Evolutionary conservation across 2,888 invertebrate species (phyloP), one percentile per base, ranked within the genome.

Genomic region (Trichopria drosophilae): DNA sequence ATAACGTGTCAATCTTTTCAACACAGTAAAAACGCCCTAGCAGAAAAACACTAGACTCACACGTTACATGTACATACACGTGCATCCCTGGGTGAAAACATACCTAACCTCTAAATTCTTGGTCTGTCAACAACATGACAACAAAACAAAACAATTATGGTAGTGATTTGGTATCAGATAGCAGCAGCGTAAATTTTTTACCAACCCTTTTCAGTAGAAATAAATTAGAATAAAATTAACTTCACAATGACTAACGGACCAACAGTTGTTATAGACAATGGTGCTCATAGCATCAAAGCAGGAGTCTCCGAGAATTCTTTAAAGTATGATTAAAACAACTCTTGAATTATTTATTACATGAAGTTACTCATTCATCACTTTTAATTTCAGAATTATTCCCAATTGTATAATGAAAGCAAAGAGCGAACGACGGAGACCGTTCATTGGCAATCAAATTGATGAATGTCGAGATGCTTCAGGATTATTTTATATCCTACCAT

Each of bases 351-450:
- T 13, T 20, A 7, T 37, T 39, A 20, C 23, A 6, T 36, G 13
- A 4, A 20, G n/a, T 41, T 28, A 18, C 29, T 41, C 6, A 13
- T 10, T 20, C 31, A 9, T 34, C 7, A 20, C 40, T 41, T 32
- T 58, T 50, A 44, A 58, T 76, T 77, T 44, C 63, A 85, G 84
- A 66, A 71, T 90, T 12, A 82, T 94, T 41, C 95, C 97, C 1
- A 99, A 99, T 77, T 94, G 93, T 68, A 91, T 99, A 20, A 93
- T 95, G 84, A 99, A 99, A 81, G 96, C 96, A 0, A 98, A 97
- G 77, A 93, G 93, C 42, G 98, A 99, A 76, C 80, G 95, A 44
- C 85, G 96, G 7, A 82, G 98, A 32, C 88, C 93, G 0, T 99
- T 97, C 74, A 84, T 99, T 47, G 97, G 90, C 0, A 86, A 88